Evolutionary conservation across 2,113 vertebrate genomes (phyloP).

Genomic region (Elaphurus davidianus): DNA sequence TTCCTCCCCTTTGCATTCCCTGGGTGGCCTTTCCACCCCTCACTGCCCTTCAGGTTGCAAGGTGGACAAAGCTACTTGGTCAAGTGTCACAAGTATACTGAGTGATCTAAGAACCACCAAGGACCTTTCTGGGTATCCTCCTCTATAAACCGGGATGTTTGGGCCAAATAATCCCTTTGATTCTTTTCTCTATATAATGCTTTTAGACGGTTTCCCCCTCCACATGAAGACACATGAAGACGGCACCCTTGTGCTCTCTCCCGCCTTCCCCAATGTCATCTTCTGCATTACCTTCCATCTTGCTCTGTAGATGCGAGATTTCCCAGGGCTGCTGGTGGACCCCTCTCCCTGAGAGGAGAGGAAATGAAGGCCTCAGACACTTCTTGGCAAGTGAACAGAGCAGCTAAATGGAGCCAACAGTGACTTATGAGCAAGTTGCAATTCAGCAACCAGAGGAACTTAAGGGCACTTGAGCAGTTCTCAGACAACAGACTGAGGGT

Average conservation of each 20-base stretch:
- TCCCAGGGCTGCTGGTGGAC: neutral
- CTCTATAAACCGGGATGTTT: neutral
- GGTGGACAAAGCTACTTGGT: neutral
- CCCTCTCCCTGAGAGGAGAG: neutral
- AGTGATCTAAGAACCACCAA: neutral
- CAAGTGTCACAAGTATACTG: neutral
- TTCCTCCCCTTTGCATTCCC: neutral
- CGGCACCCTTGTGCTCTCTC: accelerated
- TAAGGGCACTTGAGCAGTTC: neutral
- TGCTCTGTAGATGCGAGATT: neutral
- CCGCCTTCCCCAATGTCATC: neutral
- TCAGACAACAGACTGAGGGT: neutral
- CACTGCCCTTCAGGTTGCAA: neutral
- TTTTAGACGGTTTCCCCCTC: neutral
- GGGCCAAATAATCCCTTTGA: neutral
- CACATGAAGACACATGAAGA: neutral
- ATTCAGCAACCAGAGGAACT: neutral
- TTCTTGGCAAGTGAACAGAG: neutral
- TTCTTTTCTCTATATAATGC: neutral
- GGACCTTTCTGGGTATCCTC: neutral
- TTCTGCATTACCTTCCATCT: neutral
- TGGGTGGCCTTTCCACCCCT: neutral
- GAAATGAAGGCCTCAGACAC: neutral
- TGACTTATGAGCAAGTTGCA: neutral
- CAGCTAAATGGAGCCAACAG: neutral